These are phyloP conservation scores for Emydocephalus ijimae DNA, from an alignment of 2,113 vertebrate species.

Conservation along the genomic window DNA sequence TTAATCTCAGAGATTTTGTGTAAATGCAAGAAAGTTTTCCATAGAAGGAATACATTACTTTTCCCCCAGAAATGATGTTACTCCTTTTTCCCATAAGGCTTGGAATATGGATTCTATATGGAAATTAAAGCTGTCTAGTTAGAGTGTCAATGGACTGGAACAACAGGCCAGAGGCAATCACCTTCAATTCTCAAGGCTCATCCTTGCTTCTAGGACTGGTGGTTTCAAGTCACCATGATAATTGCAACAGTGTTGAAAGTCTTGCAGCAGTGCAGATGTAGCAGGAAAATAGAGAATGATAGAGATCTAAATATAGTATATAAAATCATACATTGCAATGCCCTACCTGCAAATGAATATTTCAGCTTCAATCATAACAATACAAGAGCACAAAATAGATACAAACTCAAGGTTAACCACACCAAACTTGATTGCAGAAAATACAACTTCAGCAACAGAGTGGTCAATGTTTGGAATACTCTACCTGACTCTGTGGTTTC, in stretches of 20 bases:
- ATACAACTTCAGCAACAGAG: too few species aligned
- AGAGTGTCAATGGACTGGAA: slow-evolving; percentile 56
- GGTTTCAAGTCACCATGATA: slow-evolving; percentile 17
- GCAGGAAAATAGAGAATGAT: neutral
- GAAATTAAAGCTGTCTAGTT: slow-evolving; percentile 61
- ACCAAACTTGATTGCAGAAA: too few species aligned
- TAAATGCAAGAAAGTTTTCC: neutral
- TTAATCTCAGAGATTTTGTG: slow-evolving; percentile 49
- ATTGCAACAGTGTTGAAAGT: neutral
- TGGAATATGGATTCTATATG: slow-evolving; percentile 65
- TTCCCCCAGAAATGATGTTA: neutral
- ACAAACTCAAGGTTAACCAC: too few species aligned
- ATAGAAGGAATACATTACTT: neutral
- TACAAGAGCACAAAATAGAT: too few species aligned
- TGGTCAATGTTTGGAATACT: too few species aligned
- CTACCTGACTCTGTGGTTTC: too few species aligned
- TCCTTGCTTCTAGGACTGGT: slow-evolving; percentile 38
- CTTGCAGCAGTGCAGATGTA: neutral
- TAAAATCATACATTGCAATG: too few species aligned
- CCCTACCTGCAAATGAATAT: too few species aligned
- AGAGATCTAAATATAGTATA: too few species aligned
- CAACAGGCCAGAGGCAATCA: slow-evolving; percentile 52
- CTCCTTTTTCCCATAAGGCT: slow-evolving; percentile 20
- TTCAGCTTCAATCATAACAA: too few species aligned
- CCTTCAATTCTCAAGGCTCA: slow-evolving; percentile 40